Evolutionary conservation across 1,140 invertebrate species (phyloP).

Genomic region (Dreissena polymorpha): DNA sequence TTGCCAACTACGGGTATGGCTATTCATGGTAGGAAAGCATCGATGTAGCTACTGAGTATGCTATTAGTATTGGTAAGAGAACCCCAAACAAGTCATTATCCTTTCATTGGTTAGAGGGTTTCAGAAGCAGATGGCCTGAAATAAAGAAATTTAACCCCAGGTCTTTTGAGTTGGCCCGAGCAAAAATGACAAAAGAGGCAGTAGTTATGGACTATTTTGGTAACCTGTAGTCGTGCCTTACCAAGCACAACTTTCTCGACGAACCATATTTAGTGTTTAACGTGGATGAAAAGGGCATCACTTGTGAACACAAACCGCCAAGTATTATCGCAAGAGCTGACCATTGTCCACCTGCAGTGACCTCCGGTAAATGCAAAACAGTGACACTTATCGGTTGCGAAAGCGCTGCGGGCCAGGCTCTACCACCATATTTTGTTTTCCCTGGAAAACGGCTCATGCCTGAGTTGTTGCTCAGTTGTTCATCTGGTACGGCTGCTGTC

Average conservation of each 20-base stretch:
- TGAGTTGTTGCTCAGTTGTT: slow-evolving; percentile 47
- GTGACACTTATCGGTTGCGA: slow-evolving; percentile 77
- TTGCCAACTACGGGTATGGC: slow-evolving; percentile 1
- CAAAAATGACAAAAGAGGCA: too few species aligned
- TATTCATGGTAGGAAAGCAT: neutral
- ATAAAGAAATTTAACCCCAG: slow-evolving; percentile 14
- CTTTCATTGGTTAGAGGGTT: slow-evolving; percentile 18
- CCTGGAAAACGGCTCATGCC: slow-evolving; percentile 72
- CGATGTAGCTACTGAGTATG: slow-evolving; percentile 5
- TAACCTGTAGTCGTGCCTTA: neutral
- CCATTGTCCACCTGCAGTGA: slow-evolving; percentile 67
- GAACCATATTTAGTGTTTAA: slow-evolving; percentile 74
- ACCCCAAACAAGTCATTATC: neutral
- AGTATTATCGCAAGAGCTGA: neutral
- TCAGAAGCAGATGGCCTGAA: slow-evolving; percentile 25
- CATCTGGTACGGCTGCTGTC: neutral
- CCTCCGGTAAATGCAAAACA: slow-evolving; percentile 76
- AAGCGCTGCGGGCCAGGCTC: slow-evolving; percentile 72
- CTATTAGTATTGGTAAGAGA: neutral
- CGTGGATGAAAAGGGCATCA: slow-evolving; percentile 79
- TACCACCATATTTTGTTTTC: slow-evolving; percentile 78
- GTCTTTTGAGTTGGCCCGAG: slow-evolving; percentile 17
- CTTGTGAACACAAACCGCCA: slow-evolving; percentile 71
- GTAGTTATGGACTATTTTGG: too few species aligned
- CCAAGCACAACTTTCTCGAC: slow-evolving; percentile 53